Evolutionary conservation across 2,888 invertebrate species (phyloP), one percentile per base, ranked within the genome.

Genomic region (Heliconius hortense): DNA sequence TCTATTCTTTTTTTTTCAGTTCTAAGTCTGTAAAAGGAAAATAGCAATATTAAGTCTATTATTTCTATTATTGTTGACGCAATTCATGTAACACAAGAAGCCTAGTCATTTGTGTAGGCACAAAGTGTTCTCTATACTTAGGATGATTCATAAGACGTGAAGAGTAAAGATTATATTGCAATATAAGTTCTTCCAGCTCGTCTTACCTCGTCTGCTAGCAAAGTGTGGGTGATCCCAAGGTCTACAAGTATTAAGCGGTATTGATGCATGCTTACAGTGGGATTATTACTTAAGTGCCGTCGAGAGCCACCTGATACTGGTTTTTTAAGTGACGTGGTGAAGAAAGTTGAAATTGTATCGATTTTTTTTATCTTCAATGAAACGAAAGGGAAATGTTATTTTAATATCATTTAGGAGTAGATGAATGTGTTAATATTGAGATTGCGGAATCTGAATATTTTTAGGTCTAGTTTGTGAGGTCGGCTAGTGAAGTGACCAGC

Each of bases 191-290:
- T 64, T 43, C 39, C 72, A 59, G 56, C 59, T 31, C 69, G 56
- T 76, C 74, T 78, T 72, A 68, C 68, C 72, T 74, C 72, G 75
- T 31, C 73, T 67, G 63, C 43, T 60, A 73, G 62, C 62, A 72
- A 74, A 77, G 79, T 77, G 79, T 77, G 76, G 79, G 79, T 79
- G 79, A 79, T 79, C 74, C 79, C 81, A 80, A 80, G 80, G 81
- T 79, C 79, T 79, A 79, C 78, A 73, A 80, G 76, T 80, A 72
- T 77, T 75, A 75, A 77, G 75, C 77, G 72, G 67, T 76, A 78
- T 76, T 73, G 77, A 79, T 81, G 78, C 77, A 76, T 75, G 78
- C 76, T 76, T 76, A 77, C 76, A 72, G 75, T 73, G 74, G 76
- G 79, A 79, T 79, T 79, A 77, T 74, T 74, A 76, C 71, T 73